A percentile compares a stretch with the other conserved stretches of the same genome.
Conservation (phyloP, 2,888 invertebrate genomes). For the Lasioglossum villosulum region DNA sequence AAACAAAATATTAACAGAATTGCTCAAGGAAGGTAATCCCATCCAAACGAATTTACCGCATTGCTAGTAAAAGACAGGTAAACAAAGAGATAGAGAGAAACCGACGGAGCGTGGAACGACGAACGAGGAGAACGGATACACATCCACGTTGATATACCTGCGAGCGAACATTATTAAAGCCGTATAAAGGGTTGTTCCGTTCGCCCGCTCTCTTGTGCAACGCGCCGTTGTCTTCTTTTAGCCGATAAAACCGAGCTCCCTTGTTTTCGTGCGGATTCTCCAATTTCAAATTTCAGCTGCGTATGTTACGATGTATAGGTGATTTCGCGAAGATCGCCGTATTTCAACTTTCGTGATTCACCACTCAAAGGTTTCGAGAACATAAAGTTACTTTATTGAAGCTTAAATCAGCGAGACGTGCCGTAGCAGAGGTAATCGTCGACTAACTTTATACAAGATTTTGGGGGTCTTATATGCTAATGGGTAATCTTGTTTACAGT, state of each 20-base stretch:
- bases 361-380: too few relatives aligned
- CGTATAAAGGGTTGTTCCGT: slow-evolving; percentile 76
- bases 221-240: slow-evolving; percentile 52
- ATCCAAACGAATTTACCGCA: slow-evolving; percentile 18
- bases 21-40: slow-evolving; percentile 4
- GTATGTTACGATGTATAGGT: too few relatives aligned
- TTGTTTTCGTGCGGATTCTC: background rate
- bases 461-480: too few relatives aligned
- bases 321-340: too few relatives aligned
- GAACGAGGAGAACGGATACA: slow-evolving; percentile 36
- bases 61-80: slow-evolving; percentile 13
- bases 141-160: slow-evolving; percentile 59
- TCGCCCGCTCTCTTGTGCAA: slow-evolving; percentile 80
- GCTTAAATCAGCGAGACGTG: too few relatives aligned
- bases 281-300: slow-evolving; percentile 9
- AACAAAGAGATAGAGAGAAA: slow-evolving; percentile 12
- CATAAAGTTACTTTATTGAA: too few relatives aligned
- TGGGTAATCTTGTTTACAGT: too few relatives aligned
- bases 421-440: too few relatives aligned
- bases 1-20: background rate
- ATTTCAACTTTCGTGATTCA: too few relatives aligned
- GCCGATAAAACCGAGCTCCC: slow-evolving; percentile 42
- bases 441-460: too few relatives aligned
- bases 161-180: slow-evolving; percentile 50
- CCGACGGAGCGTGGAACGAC: background rate